phyloP scores from a whole-genome alignment of 1,140 invertebrate species.

The Drosophila sproati region DNA sequence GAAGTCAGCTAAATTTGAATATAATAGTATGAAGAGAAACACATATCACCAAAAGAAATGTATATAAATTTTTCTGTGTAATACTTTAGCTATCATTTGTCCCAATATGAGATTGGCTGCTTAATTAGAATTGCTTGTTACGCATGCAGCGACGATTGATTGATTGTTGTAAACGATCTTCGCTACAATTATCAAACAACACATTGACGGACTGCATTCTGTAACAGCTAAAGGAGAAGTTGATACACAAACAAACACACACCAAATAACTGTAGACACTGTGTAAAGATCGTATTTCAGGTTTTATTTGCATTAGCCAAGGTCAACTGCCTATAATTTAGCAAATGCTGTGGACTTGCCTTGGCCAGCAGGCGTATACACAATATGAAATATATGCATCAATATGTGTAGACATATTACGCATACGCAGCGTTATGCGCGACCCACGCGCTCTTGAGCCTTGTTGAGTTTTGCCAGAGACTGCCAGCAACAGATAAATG shows the following conservation, averaged over 20 bases:
- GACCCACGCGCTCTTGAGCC: slow-evolving; percentile 32
- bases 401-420: slow-evolving; percentile 39
- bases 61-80: slow-evolving; percentile 5
- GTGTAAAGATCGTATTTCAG: background rate
- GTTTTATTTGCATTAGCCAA: slow-evolving; percentile 20
- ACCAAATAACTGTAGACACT: slow-evolving; percentile 7
- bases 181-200: slow-evolving; percentile 31
- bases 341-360: slow-evolving; percentile 47
- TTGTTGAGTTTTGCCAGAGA: slow-evolving; percentile 40
- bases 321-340: slow-evolving; percentile 44
- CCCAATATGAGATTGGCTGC: background rate
- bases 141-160: slow-evolving; percentile 22
- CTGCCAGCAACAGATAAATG: slow-evolving; percentile 77
- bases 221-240: slow-evolving; percentile 6
- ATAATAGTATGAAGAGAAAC: too few relatives aligned
- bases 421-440: slow-evolving; percentile 62
- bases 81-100: slow-evolving; percentile 25
- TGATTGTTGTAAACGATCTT: slow-evolving; percentile 40
- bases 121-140: slow-evolving; percentile 39
- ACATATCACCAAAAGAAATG: background rate
- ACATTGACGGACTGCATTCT: slow-evolving; percentile 16
- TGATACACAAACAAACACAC: slow-evolving; percentile 12
- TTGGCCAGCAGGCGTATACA: slow-evolving; percentile 64
- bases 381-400: slow-evolving; percentile 43
- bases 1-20: too few relatives aligned